Percentiles rank a stretch among this genome's conserved stretches.
phyloP scores from a whole-genome alignment of 2,113 vertebrate genomes.

The Microcebus murinus region DNA sequence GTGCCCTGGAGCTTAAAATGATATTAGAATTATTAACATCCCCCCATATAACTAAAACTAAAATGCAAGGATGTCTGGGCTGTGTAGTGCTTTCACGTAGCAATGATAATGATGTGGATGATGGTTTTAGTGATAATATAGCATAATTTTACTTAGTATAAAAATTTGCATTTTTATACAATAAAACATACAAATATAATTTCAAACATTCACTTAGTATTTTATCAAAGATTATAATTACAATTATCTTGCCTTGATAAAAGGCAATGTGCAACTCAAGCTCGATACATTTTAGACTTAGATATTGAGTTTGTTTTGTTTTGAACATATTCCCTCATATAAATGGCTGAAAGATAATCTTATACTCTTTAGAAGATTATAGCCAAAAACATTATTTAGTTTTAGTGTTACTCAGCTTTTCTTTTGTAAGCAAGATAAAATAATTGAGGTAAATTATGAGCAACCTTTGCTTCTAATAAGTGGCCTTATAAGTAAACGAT shows the following conservation, averaged over 20 bases:
- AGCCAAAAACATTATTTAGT: neutral
- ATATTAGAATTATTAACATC: neutral
- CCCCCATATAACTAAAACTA: neutral
- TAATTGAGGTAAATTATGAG: neutral
- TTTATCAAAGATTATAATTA: neutral
- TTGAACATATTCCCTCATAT: neutral
- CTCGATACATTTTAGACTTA: neutral
- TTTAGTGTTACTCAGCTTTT: neutral
- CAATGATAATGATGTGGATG: neutral
- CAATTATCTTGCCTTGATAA: neutral
- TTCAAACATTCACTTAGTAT: neutral
- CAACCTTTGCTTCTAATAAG: neutral
- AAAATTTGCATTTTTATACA: constrained; percentile 20
- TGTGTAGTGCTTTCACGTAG: neutral
- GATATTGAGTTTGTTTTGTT: neutral
- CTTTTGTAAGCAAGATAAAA: neutral
- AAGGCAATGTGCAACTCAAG: neutral
- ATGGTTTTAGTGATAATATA: neutral
- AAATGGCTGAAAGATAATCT: neutral
- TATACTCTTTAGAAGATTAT: neutral
- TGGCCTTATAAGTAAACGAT: neutral
- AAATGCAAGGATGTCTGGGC: neutral
- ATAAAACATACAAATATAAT: neutral
- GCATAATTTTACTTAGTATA: neutral
- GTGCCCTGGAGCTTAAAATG: neutral